A percentile compares a stretch with the other conserved stretches of the same genome.
Evolutionary conservation across 1,140 invertebrate species (phyloP).

Genomic region (Rhagoletis zephyria): DNA sequence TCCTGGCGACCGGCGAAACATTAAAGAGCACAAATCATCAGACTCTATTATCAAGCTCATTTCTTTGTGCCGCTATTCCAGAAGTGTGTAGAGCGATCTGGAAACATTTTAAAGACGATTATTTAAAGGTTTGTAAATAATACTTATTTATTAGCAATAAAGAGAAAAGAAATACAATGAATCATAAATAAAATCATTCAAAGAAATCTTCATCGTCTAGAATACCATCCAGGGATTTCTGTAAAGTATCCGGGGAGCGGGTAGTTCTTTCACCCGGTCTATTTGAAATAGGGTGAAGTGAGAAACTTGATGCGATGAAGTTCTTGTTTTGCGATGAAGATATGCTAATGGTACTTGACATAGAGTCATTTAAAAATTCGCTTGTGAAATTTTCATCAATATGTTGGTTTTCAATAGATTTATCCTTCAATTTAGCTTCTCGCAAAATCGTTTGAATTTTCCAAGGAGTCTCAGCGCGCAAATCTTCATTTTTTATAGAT

Average conservation of each 20-base stretch:
- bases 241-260: too few relatives aligned
- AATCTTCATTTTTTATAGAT: too few relatives aligned
- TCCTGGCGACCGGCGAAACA: slow-evolving; percentile 8
- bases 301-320: too few relatives aligned
- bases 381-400: not conserved
- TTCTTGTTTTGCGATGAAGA: not conserved
- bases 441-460: too few relatives aligned
- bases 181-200: not conserved
- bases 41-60: not conserved
- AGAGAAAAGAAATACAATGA: not conserved
- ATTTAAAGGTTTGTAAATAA: slow-evolving; percentile 42
- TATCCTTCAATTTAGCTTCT: too few relatives aligned
- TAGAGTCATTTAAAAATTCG: not conserved
- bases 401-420: not conserved
- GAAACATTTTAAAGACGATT: slow-evolving; percentile 17
- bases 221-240: not conserved
- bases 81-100: slow-evolving; percentile 30
- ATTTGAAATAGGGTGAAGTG: too few relatives aligned
- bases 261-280: too few relatives aligned
- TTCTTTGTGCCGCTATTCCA: too few relatives aligned
- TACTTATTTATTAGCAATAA: not conserved
- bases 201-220: not conserved
- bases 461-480: too few relatives aligned
- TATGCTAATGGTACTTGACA: not conserved
- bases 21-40: slow-evolving; percentile 15